Percentiles rank a stretch among this genome's conserved stretches.
Conservation (phyloP, 2,888 invertebrate species). For the Callosobruchus maculatus region DNA sequence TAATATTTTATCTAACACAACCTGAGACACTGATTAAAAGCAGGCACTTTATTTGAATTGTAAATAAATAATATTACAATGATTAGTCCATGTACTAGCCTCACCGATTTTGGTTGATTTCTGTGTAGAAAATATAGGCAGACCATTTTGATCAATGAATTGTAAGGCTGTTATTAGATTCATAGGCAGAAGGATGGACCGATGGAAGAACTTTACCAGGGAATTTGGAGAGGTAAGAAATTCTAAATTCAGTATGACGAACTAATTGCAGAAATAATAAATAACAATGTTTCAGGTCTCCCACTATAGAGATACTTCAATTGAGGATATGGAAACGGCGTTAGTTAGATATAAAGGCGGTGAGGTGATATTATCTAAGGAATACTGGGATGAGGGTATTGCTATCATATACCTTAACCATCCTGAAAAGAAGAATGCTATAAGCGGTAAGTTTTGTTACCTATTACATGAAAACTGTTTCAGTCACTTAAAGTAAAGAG, state of each 20-base stretch:
- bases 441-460: slow-evolving; percentile 36
- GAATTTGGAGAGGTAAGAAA: background rate
- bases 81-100: background rate
- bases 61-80: background rate
- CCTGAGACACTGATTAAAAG: background rate
- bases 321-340: slow-evolving; percentile 20
- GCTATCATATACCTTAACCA: slow-evolving; percentile 36
- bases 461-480: too few relatives aligned
- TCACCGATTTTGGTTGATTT: background rate
- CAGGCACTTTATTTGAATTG: background rate
- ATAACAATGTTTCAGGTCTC: background rate
- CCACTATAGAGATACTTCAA: background rate
- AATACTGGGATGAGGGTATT: slow-evolving; percentile 33
- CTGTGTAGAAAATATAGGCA: background rate
- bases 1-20: background rate
- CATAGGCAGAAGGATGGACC: background rate
- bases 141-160: background rate
- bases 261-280: too few relatives aligned
- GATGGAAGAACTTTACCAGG: background rate
- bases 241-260: background rate
- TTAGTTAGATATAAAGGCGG: slow-evolving; percentile 31
- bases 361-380: slow-evolving; percentile 26
- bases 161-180: background rate
- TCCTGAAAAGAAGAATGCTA: slow-evolving; percentile 37
- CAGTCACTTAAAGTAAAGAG: too few relatives aligned